Base-by-base conservation (phyloP, 1,140 invertebrate genomes). In the Acromyrmex echinatior region DNA sequence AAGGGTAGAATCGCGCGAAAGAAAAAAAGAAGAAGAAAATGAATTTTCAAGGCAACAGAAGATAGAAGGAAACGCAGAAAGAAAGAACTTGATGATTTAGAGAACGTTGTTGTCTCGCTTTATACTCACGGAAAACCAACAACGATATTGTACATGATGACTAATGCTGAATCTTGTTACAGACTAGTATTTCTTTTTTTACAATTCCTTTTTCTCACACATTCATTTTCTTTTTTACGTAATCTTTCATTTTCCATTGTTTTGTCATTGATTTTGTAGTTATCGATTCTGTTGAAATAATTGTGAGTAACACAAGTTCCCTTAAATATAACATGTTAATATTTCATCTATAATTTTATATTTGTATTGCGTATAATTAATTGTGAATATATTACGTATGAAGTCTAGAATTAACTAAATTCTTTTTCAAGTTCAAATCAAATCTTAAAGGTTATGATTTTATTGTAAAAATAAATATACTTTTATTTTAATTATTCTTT, bases 101-200 rank as follows among this genome's bases (percentile, higher is more conserved):
- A 71, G n/a, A 79, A 80, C 39, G 1, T 80, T 76, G 79, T 80
- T 80, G 74, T 79, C 85, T 87, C 78, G 84, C 9, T 45, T 90
- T 84, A 39, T 39, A 88, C 84, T 45, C 65, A 21, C 66, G 45
- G 76, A 49, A 84, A 90, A 90, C 71, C 70, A 71, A 45, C 49
- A 76, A 81, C 70, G 86, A 81, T 76, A 58, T 85, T 77, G 31
- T 49, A 14, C 3, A 76, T 31, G 25, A 62, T 63, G 70, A 81
- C 74, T 39, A 77, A 84, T 79, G 39, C 85, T 91, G 60, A 76
- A 60, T 89, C 31, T 63, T 66, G 58, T 81, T 86, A 76, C 51
- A 71, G 45, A 31, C 76, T 89, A 53, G 63, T 84, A 45, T 45
- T 45, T 10, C 9, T 45, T 45, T 45, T 45, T 21, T 35, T 63